phyloP scores from a whole-genome alignment of 1,140 invertebrate species.

The Cyclina sinensis region DNA sequence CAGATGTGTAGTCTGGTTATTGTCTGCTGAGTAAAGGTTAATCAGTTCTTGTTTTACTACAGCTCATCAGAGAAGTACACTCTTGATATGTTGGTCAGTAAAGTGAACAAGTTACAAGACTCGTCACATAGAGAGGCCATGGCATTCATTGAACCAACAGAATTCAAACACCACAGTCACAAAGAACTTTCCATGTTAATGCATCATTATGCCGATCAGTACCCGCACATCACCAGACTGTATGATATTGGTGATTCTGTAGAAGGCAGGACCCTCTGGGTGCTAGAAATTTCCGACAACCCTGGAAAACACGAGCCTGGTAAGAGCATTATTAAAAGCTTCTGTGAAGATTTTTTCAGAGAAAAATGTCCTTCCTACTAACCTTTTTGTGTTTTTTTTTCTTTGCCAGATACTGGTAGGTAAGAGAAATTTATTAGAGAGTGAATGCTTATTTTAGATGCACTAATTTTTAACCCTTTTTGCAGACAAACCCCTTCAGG shows the following conservation, averaged over 20 bases:
- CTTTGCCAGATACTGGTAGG: no score
- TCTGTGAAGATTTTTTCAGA: no score
- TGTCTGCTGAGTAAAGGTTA: no score
- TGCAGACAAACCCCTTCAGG: no score
- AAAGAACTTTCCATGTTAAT: conserved; percentile 95
- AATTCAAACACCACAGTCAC: conserved; percentile 96
- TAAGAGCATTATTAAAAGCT: conserved; percentile 91
- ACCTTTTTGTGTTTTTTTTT: no score
- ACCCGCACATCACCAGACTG: conserved; percentile 89
- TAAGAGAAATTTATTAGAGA: no score
- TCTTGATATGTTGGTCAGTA: conserved; percentile 75
- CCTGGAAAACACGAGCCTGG: conserved; percentile 95
- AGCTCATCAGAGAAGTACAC: conserved; percentile 49
- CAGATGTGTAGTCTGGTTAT: no score
- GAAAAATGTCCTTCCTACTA: no score
- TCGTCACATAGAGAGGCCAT: conserved; percentile 76
- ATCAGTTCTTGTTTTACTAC: background rate
- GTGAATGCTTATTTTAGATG: no score
- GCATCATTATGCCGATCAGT: conserved; percentile 91
- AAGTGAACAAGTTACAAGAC: conserved; percentile 79
- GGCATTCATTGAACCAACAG: conserved; percentile 85
- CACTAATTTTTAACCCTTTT: no score
- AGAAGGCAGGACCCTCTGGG: conserved; percentile 95
- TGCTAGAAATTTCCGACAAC: conserved; percentile 95
- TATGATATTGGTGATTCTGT: conserved; percentile 84